These are phyloP conservation scores for Boloria euphrosyne DNA, from an alignment of 2,888 invertebrate genomes.

Conservation along the genomic window DNA sequence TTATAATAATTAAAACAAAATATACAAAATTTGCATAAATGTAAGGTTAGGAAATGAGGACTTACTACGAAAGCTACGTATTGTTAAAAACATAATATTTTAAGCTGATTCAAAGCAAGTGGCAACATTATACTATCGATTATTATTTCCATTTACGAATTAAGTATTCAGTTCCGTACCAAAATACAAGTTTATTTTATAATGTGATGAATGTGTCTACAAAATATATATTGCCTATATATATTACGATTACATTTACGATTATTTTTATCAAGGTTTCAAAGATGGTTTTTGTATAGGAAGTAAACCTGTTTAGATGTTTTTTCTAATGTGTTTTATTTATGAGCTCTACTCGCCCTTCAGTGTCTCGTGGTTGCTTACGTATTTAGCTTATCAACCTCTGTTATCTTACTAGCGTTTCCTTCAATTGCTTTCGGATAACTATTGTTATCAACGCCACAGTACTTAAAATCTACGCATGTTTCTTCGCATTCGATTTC, in stretches of 20 bases:
- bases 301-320: constrained; percentile 25
- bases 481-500: neutral
- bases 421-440: constrained; percentile 52
- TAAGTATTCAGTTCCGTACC: too few species aligned
- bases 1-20: too few species aligned
- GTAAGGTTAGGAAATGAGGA: too few species aligned
- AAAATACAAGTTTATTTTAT: too few species aligned
- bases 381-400: constrained; percentile 42
- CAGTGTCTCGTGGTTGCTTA: constrained; percentile 30
- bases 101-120: too few species aligned
- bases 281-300: constrained; percentile 25
- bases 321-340: constrained; percentile 14
- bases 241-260: constrained; percentile 20
- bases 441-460: constrained; percentile 47
- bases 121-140: too few species aligned
- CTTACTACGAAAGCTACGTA: too few species aligned
- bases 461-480: constrained; percentile 27
- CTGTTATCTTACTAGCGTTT: constrained; percentile 51
- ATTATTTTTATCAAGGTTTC: constrained; percentile 25
- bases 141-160: too few species aligned
- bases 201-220: too few species aligned
- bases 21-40: too few species aligned
- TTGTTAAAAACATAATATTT: too few species aligned
- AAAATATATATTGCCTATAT: constrained; percentile 1
- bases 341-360: constrained; percentile 30